Evolutionary conservation across 2,113 vertebrate genomes (phyloP), one percentile per base, ranked within the genome.

Genomic region (Microtus richardsoni): DNA sequence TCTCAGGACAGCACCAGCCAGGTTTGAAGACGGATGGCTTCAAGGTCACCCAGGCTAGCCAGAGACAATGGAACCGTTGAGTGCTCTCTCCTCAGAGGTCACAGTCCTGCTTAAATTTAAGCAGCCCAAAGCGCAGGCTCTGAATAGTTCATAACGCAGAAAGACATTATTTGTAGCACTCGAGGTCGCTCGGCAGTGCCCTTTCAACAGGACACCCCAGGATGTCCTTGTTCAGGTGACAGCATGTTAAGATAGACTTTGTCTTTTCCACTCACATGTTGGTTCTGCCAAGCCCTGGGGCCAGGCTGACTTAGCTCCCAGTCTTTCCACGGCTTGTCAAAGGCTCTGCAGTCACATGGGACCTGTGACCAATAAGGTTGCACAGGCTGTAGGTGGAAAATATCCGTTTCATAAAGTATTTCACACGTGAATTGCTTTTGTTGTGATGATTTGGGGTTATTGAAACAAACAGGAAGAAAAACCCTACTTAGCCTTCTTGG

Each of bases 41-140:
- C 79, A 71, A 88, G 62, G 78, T 78, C 68, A 58, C 33, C 52
- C 33, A 26, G 39, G 52, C 39, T 16, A 75, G 62, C 10, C 44
- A 12, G 33, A 68, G 93, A 94, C 70, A 91, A 91, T 17, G 33
- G 77, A 17, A 30, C 91, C 2, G 58, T 73, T 96, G 77, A 94
- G 14, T 13, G 22, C 17, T 7, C 9, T 44, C 64, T 17, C 60
- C 49, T 49, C 14, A 66, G 44, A 84, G 36, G 88, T 1, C 6
- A 0, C n/a, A 41, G 33, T 17, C 74, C 58, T 77, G 60, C 39
- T 14, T 36, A 9, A 73, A 49, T 26, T 47, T 26, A 70, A 19
- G 88, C 19, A 62, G 58, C 36, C 75, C 3, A 0, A 60, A 71
- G 64, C 12, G 0, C 14, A 89, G 66, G 54, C 19, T 33, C 91